Evolutionary conservation across 2,888 invertebrate species (phyloP).

Genomic region (Machimus rusticus): DNA sequence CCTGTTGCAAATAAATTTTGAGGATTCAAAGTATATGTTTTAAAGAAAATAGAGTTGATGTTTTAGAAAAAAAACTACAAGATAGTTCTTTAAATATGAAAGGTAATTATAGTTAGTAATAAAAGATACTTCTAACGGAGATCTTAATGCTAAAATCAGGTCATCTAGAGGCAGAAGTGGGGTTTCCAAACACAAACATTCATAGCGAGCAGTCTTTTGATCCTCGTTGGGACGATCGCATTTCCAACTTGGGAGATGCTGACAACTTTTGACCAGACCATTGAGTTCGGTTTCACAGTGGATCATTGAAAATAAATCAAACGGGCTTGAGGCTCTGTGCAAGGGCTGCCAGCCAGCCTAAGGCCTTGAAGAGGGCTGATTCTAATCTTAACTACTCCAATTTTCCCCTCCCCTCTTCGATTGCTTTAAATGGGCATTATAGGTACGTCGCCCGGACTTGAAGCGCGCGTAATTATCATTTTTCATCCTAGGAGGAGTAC

Average conservation of each 20-base stretch:
- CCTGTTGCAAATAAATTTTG: too few species aligned
- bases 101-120: too few species aligned
- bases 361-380: background rate
- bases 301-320: background rate
- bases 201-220: too few species aligned
- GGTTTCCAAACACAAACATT: too few species aligned
- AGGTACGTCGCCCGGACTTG: background rate
- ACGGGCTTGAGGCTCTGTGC: background rate
- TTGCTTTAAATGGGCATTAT: slow-evolving; percentile 33
- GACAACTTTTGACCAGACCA: background rate
- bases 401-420: background rate
- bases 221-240: too few species aligned
- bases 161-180: too few species aligned
- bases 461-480: slow-evolving; percentile 31
- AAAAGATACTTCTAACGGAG: too few species aligned
- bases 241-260: background rate
- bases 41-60: too few species aligned
- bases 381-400: slow-evolving; percentile 1
- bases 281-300: background rate
- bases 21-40: too few species aligned
- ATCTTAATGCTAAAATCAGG: too few species aligned
- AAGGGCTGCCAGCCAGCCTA: background rate
- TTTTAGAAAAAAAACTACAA: too few species aligned
- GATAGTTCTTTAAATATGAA: too few species aligned
- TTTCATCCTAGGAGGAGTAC: slow-evolving; percentile 28